phyloP scores from a whole-genome alignment of 2,888 invertebrate species.

The Latheticus oryzae region DNA sequence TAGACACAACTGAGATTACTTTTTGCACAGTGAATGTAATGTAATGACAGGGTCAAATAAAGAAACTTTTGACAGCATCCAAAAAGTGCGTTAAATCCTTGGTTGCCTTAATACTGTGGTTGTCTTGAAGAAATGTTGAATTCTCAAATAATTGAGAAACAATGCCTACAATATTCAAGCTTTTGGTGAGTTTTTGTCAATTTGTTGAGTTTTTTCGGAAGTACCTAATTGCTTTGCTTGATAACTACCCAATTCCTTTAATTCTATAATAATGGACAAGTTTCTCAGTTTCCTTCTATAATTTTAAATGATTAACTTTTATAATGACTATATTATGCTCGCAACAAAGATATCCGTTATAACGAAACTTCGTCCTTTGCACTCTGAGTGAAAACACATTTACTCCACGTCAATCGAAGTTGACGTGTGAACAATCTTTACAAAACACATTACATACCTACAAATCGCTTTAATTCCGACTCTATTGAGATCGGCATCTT shows the following conservation, averaged over 20 bases:
- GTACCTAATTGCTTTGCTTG: too few relatives aligned
- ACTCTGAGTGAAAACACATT: slow-evolving; percentile 6
- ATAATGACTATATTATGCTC: slow-evolving; percentile 27
- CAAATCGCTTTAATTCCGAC: slow-evolving; percentile 14
- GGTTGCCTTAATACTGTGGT: too few relatives aligned
- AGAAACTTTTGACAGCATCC: too few relatives aligned
- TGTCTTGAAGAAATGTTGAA: too few relatives aligned
- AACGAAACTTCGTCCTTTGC: slow-evolving; percentile 19
- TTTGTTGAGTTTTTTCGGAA: too few relatives aligned
- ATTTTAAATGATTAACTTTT: slow-evolving; percentile 17
- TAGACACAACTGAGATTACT: too few relatives aligned
- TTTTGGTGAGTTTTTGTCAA: too few relatives aligned
- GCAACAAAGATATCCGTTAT: slow-evolving; percentile 20
- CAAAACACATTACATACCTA: slow-evolving; percentile 23
- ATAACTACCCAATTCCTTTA: slow-evolving; percentile 7
- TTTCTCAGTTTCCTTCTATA: slow-evolving; percentile 12
- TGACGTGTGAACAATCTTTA: slow-evolving; percentile 12
- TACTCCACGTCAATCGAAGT: slow-evolving; percentile 16
- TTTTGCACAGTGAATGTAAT: too few relatives aligned
- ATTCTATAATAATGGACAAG: slow-evolving; percentile 9
- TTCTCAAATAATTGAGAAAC: too few relatives aligned
- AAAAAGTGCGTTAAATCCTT: too few relatives aligned
- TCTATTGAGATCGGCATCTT: slow-evolving; percentile 23
- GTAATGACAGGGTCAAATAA: too few relatives aligned
- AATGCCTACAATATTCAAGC: too few relatives aligned